Conservation (phyloP, 2,113 vertebrate genomes). For the Proteles cristata region DNA sequence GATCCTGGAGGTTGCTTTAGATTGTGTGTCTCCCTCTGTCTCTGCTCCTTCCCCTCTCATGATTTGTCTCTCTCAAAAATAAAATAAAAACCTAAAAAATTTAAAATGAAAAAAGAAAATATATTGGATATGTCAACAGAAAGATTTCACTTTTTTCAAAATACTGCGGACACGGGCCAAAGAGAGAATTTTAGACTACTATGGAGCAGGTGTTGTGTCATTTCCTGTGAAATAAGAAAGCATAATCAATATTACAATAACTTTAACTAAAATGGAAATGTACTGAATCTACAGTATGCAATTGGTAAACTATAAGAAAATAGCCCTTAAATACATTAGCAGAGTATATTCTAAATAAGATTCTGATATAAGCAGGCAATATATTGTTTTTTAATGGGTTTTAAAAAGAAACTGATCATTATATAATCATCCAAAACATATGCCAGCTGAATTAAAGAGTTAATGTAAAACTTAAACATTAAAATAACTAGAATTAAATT, state of each 20-base stretch:
- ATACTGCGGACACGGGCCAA: not conserved
- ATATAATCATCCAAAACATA: not conserved
- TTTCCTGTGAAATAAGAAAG: not conserved
- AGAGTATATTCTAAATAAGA: not conserved
- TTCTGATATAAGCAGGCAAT: not conserved
- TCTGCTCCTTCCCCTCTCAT: no score
- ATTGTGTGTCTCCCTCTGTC: no score
- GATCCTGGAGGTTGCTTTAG: no score
- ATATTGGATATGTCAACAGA: not conserved
- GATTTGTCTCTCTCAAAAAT: no score
- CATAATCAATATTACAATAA: not conserved
- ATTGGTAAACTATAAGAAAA: not conserved
- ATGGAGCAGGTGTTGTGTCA: not conserved
- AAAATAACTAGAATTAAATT: not conserved
- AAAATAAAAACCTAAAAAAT: no score
- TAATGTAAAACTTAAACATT: not conserved
- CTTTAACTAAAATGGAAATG: not conserved
- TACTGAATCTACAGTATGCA: not conserved
- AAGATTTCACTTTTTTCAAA: not conserved
- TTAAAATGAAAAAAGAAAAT: not conserved
- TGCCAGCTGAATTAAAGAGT: not conserved
- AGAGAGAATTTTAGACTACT: not conserved
- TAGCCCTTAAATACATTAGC: not conserved
- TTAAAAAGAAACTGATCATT: not conserved
- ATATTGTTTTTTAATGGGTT: not conserved